Conservation (phyloP, 2,888 invertebrate species). For the Xiphydria camelus region DNA sequence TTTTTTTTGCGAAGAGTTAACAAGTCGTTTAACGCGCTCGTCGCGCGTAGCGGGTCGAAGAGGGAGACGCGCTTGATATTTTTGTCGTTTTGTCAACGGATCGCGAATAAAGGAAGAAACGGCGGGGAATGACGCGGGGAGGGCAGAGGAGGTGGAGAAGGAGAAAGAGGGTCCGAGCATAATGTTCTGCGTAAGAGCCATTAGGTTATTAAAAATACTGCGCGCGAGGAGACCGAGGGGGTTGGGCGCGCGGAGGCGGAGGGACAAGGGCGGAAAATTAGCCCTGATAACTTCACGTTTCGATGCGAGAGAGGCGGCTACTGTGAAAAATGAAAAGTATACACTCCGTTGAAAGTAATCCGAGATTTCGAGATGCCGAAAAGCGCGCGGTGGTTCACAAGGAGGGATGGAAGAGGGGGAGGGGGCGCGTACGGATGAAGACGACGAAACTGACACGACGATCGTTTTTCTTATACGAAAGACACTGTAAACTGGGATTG, state of each 20-base stretch:
- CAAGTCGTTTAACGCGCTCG: too few species aligned
- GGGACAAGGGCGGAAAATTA: constrained; percentile 46
- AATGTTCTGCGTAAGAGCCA: constrained; percentile 51
- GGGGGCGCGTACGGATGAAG: not conserved
- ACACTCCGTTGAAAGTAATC: not conserved
- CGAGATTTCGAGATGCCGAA: not conserved
- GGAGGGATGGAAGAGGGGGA: not conserved
- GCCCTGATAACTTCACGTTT: constrained; percentile 45
- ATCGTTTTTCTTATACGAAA: not conserved
- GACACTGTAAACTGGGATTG: too few species aligned
- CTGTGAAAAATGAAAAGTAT: constrained; percentile 4
- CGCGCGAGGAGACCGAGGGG: constrained; percentile 32
- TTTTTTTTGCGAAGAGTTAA: too few species aligned
- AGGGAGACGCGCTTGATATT: too few species aligned
- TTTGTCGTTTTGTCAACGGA: constrained; percentile 35
- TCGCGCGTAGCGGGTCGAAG: too few species aligned
- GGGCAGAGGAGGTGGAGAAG: not conserved
- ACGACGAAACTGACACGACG: not conserved
- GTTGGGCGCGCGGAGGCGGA: constrained; percentile 29
- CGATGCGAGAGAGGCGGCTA: constrained; percentile 21
- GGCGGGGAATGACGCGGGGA: not conserved
- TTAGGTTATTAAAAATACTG: constrained; percentile 56
- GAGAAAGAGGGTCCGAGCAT: constrained; percentile 19
- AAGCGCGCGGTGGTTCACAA: not conserved
- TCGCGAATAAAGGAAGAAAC: constrained; percentile 29